phyloP scores from a whole-genome alignment of 2,113 vertebrate species.

The Porphyrio hochstetteri region DNA sequence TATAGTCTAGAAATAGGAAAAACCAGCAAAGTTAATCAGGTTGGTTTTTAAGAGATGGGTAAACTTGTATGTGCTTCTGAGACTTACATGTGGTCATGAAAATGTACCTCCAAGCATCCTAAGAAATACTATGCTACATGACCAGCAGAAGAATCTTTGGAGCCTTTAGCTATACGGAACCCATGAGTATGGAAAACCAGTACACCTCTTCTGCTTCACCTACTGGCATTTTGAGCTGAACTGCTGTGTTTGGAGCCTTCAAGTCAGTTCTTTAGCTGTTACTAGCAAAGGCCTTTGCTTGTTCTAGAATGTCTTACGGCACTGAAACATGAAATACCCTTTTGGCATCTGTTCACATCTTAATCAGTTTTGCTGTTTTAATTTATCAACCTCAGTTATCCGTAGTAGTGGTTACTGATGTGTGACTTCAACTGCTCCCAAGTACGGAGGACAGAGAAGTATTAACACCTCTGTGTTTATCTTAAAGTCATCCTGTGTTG shows the following conservation, averaged over 20 bases:
- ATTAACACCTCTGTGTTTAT: background rate
- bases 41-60: background rate
- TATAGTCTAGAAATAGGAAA: background rate
- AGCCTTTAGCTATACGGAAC: background rate
- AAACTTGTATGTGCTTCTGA: background rate
- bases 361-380: background rate
- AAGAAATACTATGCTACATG: background rate
- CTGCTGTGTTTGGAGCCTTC: background rate
- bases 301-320: background rate
- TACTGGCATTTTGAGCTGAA: background rate
- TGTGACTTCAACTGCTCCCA: background rate
- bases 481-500: background rate
- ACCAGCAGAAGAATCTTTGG: background rate
- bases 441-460: too few relatives aligned
- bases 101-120: background rate
- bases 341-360: background rate
- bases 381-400: background rate
- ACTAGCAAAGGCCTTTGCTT: background rate
- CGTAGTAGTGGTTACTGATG: background rate
- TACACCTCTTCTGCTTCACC: background rate
- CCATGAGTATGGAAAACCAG: fast-evolving
- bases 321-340: background rate
- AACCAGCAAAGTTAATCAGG: background rate
- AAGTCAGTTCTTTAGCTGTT: background rate
- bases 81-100: background rate